These are phyloP conservation scores for Nylanderia fulva DNA, from an alignment of 1,140 invertebrate genomes.

Conservation along the genomic window DNA sequence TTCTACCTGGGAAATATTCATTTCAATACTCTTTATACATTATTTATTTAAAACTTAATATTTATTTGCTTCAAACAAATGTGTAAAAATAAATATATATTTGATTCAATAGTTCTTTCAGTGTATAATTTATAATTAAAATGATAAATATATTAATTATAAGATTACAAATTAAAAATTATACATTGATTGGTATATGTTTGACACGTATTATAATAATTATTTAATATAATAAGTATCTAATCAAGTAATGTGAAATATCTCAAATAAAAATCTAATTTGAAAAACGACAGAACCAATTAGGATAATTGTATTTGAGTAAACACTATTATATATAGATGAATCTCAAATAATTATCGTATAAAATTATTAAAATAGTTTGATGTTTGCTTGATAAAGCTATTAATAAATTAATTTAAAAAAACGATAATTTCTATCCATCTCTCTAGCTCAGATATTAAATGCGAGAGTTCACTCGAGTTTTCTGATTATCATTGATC, in stretches of 20 bases:
- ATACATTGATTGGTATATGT: too few species aligned
- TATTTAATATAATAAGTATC: background rate
- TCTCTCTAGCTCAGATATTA: constrained; percentile 1
- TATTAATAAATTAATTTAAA: background rate
- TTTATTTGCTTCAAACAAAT: too few species aligned
- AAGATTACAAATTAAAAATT: too few species aligned
- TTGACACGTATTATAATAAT: too few species aligned
- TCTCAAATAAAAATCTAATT: background rate
- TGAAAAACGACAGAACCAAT: background rate
- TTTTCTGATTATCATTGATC: constrained; percentile 36
- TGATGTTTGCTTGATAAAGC: background rate
- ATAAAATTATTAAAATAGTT: background rate
- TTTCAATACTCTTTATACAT: too few species aligned
- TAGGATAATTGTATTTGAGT: background rate
- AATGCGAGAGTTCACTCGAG: constrained; percentile 31
- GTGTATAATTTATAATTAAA: too few species aligned
- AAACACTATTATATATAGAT: background rate
- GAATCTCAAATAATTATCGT: background rate
- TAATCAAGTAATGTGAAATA: constrained; percentile 6
- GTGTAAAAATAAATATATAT: too few species aligned
- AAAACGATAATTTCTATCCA: background rate
- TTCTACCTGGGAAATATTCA: too few species aligned
- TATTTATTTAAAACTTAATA: too few species aligned
- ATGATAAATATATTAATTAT: too few species aligned
- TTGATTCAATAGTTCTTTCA: too few species aligned